These are phyloP conservation scores for Pycnonotus jocosus DNA, from an alignment of 2,113 vertebrate species.

Conservation along the genomic window DNA sequence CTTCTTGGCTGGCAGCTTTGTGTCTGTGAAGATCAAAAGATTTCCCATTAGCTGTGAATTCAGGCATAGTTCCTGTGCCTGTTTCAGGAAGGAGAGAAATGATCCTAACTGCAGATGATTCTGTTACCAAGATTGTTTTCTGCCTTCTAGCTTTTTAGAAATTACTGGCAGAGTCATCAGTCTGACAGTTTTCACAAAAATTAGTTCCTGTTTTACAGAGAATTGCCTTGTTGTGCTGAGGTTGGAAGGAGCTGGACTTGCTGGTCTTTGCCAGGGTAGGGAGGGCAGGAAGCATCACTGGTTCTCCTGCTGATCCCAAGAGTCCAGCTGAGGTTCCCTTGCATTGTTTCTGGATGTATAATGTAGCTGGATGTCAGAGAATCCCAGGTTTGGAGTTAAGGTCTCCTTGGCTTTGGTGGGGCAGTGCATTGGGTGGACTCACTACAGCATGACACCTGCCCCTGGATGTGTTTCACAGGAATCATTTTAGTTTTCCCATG, in stretches of 20 bases:
- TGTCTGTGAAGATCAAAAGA: background rate
- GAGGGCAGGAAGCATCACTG: background rate
- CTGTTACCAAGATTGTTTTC: background rate
- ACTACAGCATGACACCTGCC: rapidly evolving
- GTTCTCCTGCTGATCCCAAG: background rate
- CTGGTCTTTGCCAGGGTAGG: background rate
- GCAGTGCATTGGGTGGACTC: background rate
- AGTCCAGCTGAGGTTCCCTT: background rate
- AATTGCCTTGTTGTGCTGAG: background rate
- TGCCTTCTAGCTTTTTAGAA: background rate
- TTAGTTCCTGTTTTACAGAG: background rate
- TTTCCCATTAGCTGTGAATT: background rate
- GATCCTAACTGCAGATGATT: background rate
- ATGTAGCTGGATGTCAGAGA: background rate
- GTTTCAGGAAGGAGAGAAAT: background rate
- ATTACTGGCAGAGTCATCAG: background rate
- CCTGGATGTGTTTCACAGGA: background rate
- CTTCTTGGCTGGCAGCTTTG: background rate
- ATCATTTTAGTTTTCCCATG: background rate
- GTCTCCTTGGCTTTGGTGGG: background rate
- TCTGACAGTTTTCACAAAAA: background rate
- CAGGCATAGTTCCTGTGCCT: background rate
- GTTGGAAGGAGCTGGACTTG: background rate
- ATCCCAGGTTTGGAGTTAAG: background rate
- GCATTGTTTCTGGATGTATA: background rate